Conservation (phyloP, 2,113 vertebrate species). For the Astur gentilis region DNA sequence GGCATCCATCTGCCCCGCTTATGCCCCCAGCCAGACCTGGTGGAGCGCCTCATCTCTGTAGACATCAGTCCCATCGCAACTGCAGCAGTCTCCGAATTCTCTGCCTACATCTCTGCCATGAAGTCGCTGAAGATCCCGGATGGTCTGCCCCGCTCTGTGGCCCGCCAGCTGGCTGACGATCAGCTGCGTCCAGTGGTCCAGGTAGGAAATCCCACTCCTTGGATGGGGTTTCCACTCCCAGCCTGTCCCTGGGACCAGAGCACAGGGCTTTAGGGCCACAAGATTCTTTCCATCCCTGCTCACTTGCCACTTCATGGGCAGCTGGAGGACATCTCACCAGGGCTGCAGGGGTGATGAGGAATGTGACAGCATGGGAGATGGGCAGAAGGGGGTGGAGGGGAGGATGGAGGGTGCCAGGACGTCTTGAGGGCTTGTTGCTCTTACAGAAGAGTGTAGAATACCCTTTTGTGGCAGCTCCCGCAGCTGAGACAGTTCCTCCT, state of each 20-base stretch:
- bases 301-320: background rate
- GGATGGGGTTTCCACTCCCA: background rate
- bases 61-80: conserved; percentile 84
- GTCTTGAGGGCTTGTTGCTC: background rate
- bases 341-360: background rate
- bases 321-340: background rate
- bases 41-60: conserved; percentile 87
- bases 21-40: conserved; percentile 80
- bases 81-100: conserved; percentile 63
- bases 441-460: rapidly evolving
- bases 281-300: background rate
- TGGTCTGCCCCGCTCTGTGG: conserved; percentile 80
- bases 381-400: background rate
- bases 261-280: background rate
- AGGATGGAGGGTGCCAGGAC: background rate
- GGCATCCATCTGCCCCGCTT: background rate
- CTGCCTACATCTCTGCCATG: conserved; percentile 84
- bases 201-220: conserved; percentile 55
- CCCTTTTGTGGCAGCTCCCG: conserved; percentile 64
- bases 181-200: conserved; percentile 80
- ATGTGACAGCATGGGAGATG: background rate
- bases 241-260: background rate
- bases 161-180: conserved; percentile 83
- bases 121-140: conserved; percentile 75
- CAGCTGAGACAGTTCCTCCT: conserved; percentile 88